Conservation (phyloP, 2,797 vertebrate species). For the Schizopygopsis malacanthus region DNA sequence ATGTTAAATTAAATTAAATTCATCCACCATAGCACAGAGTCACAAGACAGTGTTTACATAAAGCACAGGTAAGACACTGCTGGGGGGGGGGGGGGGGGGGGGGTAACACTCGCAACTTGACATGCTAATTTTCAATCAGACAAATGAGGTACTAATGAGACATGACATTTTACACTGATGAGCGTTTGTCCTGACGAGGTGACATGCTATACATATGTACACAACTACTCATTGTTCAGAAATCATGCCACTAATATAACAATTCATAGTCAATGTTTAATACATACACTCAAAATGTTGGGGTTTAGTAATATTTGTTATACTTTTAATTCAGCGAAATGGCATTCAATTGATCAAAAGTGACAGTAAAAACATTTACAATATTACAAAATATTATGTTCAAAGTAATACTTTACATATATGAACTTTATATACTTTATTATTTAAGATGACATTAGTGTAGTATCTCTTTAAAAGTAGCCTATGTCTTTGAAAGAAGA, state of each 20-base stretch:
- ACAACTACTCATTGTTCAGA: conserved; percentile 13
- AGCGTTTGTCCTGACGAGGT: conserved; percentile 57
- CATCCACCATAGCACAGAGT: not conserved
- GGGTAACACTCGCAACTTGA: conserved; percentile 47
- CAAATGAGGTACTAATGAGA: conserved; percentile 62
- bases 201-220: conserved; percentile 25
- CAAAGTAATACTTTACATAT: not conserved
- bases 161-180: conserved; percentile 53
- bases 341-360: not conserved
- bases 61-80: not conserved
- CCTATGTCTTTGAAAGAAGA: not conserved
- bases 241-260: conserved; percentile 11
- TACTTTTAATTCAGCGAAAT: not conserved
- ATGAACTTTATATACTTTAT: not conserved
- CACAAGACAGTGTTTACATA: conserved; percentile 1
- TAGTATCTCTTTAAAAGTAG: not conserved
- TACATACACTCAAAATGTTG: not conserved
- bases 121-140: conserved; percentile 62
- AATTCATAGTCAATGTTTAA: not conserved
- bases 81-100: conserved; percentile 14
- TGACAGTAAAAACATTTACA: no score
- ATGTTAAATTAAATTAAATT: conserved; percentile 8
- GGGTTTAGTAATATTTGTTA: not conserved
- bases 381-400: not conserved
- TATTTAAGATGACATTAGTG: not conserved